Evolutionary conservation across 2,888 invertebrate genomes (phyloP).

Genomic region (Malthinus seriepunctatus): DNA sequence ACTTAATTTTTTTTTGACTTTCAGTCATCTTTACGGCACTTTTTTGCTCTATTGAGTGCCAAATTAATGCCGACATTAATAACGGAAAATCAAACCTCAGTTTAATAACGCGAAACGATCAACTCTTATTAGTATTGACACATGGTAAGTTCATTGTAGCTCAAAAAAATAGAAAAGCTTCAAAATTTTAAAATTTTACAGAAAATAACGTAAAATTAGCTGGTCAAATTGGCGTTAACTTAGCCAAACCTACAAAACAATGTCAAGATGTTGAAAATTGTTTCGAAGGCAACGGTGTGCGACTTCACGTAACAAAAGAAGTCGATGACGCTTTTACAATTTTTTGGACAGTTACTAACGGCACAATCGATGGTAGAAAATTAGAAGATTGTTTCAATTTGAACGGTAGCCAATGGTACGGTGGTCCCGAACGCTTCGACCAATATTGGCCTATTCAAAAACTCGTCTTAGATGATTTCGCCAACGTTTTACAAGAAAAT

Average conservation of each 20-base stretch:
- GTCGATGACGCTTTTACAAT: constrained; percentile 28
- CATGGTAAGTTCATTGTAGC: no score
- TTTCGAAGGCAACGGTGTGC: constrained; percentile 10
- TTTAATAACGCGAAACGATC: no score
- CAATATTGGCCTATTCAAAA: constrained; percentile 70
- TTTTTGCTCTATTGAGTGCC: no score
- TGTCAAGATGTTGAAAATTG: constrained; percentile 29
- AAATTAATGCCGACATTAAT: no score
- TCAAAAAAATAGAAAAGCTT: no score
- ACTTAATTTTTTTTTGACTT: no score
- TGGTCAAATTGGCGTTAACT: constrained; percentile 13
- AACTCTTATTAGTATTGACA: no score
- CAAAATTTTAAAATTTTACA: no score
- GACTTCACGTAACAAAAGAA: constrained; percentile 22
- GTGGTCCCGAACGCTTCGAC: constrained; percentile 64
- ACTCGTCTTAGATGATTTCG: constrained; percentile 58
- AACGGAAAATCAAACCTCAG: no score
- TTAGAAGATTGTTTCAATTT: constrained; percentile 57
- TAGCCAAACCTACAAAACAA: background rate
- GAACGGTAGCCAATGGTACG: constrained; percentile 65
- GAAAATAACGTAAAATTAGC: background rate
- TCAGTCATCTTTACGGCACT: no score
- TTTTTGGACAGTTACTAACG: constrained; percentile 22
- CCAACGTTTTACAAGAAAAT: constrained; percentile 62
- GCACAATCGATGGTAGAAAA: constrained; percentile 2